phyloP scores from a whole-genome alignment of 2,113 vertebrate genomes.

The Rhipidura dahli region DNA sequence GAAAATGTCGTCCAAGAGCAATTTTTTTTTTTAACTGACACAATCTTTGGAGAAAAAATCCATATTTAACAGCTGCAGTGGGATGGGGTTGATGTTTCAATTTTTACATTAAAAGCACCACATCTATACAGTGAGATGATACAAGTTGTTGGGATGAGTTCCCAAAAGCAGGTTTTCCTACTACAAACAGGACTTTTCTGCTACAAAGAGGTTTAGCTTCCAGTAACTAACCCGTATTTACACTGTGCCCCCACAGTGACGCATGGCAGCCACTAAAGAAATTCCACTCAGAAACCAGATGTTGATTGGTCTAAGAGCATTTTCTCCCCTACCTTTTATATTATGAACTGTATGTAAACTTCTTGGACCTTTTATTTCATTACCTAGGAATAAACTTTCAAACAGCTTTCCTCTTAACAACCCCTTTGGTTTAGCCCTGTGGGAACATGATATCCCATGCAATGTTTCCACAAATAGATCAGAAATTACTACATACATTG shows the following conservation, averaged over 20 bases:
- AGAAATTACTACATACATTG: background rate
- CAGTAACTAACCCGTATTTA: background rate
- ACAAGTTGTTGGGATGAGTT: background rate
- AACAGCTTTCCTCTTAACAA: background rate
- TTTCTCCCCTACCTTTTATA: background rate
- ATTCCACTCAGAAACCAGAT: background rate
- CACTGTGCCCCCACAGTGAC: background rate
- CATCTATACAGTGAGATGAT: background rate
- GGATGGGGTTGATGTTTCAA: rapidly evolving
- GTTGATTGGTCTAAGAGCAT: background rate
- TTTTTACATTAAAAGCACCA: background rate
- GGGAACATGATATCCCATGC: background rate
- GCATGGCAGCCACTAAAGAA: background rate
- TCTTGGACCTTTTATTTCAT: background rate
- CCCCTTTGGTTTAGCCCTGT: background rate
- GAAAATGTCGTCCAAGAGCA: background rate
- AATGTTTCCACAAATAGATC: background rate
- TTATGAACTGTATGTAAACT: background rate
- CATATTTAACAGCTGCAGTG: background rate
- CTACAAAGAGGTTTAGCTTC: background rate
- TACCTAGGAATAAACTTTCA: background rate
- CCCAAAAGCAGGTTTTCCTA: background rate
- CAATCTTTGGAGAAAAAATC: background rate
- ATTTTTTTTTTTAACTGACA: background rate
- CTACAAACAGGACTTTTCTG: background rate